Conservation (phyloP, 2,888 invertebrate genomes). For the Nomada lathburiana region DNA sequence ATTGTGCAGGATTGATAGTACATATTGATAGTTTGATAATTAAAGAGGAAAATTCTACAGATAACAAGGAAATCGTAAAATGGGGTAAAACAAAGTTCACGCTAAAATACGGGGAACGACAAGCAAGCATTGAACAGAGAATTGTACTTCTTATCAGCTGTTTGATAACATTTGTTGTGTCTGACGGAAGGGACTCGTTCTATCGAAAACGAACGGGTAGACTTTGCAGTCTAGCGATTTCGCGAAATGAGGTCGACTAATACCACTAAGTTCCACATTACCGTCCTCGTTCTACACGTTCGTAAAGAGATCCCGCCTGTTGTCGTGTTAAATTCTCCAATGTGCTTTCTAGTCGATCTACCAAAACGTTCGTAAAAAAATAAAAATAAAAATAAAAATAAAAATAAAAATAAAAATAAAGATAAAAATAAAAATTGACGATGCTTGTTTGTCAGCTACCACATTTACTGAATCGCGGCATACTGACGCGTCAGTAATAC, state of each 20-base stretch:
- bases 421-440: not conserved
- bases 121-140: constrained; percentile 17
- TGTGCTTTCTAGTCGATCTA: not conserved
- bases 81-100: constrained; percentile 6
- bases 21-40: not conserved
- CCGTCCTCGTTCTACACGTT: constrained; percentile 19
- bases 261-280: constrained; percentile 38
- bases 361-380: not conserved
- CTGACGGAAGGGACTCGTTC: constrained; percentile 45
- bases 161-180: constrained; percentile 68
- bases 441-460: too few species aligned
- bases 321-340: not conserved
- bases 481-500: too few species aligned
- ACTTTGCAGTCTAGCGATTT: constrained; percentile 44
- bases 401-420: not conserved
- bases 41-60: not conserved
- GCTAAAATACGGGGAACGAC: constrained; percentile 2
- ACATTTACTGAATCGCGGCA: too few species aligned
- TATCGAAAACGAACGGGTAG: constrained; percentile 43
- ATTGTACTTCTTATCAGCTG: constrained; percentile 45
- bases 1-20: too few species aligned
- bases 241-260: constrained; percentile 63
- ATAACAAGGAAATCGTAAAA: not conserved
- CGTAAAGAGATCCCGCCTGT: not conserved
- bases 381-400: not conserved